These are phyloP conservation scores for Zootoca vivipara DNA, from an alignment of 2,113 vertebrate genomes.

Conservation along the genomic window DNA sequence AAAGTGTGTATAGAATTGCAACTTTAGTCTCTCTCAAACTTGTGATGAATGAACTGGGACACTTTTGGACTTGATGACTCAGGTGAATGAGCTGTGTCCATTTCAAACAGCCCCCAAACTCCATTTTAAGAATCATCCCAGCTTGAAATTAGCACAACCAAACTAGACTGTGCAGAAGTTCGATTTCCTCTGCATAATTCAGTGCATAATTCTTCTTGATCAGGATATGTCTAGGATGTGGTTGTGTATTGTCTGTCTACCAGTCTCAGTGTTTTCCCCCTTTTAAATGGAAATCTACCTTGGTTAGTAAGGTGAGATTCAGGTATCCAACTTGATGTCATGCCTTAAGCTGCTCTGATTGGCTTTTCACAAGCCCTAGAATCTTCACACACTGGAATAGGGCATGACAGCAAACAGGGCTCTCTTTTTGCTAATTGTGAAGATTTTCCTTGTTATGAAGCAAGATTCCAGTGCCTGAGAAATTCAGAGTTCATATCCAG, in stretches of 20 bases:
- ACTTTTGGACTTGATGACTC: background rate
- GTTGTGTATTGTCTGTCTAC: background rate
- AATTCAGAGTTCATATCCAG: background rate
- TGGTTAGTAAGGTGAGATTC: background rate
- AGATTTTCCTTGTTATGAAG: background rate
- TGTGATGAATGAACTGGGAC: background rate
- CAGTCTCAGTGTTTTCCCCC: no score
- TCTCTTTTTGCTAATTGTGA: background rate
- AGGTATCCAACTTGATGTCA: background rate
- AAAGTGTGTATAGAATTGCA: background rate
- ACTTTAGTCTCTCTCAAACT: constrained; percentile 32
- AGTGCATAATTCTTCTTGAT: background rate
- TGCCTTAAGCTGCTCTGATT: background rate
- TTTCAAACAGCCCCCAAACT: background rate
- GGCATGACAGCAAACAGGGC: no score
- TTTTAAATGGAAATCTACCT: background rate
- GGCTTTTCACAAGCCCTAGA: background rate
- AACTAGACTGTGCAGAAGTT: background rate
- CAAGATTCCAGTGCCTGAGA: background rate
- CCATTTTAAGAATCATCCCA: background rate
- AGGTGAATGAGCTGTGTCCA: background rate
- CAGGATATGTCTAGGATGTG: background rate
- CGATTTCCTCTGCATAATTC: background rate
- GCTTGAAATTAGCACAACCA: background rate
- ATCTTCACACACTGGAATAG: background rate